Evolutionary conservation across 2,113 vertebrate genomes (phyloP).

Genomic region (Tyto alba): DNA sequence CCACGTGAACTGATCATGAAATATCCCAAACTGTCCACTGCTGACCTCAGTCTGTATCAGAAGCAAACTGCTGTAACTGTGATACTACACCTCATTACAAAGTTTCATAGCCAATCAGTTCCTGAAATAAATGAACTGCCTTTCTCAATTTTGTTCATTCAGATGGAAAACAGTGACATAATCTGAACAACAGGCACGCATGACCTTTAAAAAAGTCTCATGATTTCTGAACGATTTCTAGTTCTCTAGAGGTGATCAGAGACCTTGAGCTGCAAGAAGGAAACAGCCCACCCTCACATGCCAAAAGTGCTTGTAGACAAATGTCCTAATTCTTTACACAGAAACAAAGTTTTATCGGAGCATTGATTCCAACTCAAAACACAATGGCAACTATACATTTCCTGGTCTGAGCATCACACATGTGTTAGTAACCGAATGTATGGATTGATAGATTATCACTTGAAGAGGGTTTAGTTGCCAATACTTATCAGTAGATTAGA

Average conservation of each 20-base stretch:
- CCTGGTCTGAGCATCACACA: not conserved
- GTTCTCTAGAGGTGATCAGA: not conserved
- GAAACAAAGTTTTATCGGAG: not conserved
- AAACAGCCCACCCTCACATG: not conserved
- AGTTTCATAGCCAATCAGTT: not conserved
- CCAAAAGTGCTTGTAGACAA: not conserved
- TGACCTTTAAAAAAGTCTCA: not conserved
- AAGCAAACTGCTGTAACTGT: not conserved
- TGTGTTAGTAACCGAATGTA: not conserved
- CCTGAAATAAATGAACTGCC: not conserved
- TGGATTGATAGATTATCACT: not conserved
- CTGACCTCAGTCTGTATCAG: not conserved
- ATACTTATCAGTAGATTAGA: not conserved
- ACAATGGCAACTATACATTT: not conserved
- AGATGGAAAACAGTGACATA: not conserved
- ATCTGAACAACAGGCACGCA: not conserved
- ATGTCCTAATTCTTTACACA: not conserved
- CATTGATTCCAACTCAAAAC: not conserved
- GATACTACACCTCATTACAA: not conserved
- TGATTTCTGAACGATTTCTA: not conserved
- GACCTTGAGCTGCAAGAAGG: not conserved
- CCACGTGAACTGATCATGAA: not conserved
- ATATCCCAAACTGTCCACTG: not conserved
- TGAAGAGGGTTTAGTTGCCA: not conserved
- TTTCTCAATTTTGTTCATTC: not conserved